Conservation (phyloP, 2,797 vertebrate species). For the Melanotaenia pygmaea region DNA sequence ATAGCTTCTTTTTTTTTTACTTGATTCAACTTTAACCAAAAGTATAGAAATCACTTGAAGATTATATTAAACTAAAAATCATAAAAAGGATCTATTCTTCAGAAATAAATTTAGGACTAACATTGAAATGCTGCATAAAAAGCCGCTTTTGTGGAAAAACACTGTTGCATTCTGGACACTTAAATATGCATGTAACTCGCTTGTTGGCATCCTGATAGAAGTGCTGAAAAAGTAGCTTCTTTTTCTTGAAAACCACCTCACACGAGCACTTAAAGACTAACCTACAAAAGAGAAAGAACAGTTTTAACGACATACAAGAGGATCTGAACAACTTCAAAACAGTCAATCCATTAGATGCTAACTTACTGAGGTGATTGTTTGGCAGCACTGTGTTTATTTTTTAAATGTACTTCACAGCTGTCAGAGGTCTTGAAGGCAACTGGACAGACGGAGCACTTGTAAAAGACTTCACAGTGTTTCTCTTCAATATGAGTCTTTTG, state of each 20-base stretch:
- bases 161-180: conserved; percentile 93
- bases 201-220: conserved; percentile 90
- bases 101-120: conserved; percentile 66
- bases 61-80: not conserved
- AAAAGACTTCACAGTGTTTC: conserved; percentile 93
- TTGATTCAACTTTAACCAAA: not conserved
- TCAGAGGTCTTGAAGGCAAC: conserved; percentile 94
- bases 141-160: conserved; percentile 93
- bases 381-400: conserved; percentile 85
- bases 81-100: not conserved
- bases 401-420: conserved; percentile 87
- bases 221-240: conserved; percentile 92
- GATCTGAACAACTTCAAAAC: not conserved
- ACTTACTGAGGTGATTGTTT: conserved; percentile 89
- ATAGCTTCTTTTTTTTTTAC: not conserved
- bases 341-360: not conserved
- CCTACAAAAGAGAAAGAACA: conserved; percentile 74
- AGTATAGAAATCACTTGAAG: not conserved
- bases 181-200: conserved; percentile 90
- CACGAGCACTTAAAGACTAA: conserved; percentile 97
- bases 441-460: conserved; percentile 93
- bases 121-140: conserved; percentile 96
- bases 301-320: conserved; percentile 1
- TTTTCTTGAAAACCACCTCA: conserved; percentile 94
- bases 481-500: conserved; percentile 94